Evolutionary conservation across 2,797 vertebrate species (phyloP), one percentile per base, ranked within the genome.

Genomic region (Crocidura indochinensis): DNA sequence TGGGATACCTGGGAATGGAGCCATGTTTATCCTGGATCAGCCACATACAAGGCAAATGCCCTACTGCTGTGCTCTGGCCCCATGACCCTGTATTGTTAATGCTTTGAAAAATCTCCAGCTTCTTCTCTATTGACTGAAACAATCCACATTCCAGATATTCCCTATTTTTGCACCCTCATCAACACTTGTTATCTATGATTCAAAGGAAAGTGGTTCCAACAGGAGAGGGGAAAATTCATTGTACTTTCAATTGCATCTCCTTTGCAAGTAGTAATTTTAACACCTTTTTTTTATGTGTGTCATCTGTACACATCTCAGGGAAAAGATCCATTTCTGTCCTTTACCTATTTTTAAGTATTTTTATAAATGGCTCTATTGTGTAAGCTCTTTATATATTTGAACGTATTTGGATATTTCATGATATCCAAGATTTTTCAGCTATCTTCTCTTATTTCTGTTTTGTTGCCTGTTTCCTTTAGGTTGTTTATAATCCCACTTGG

Each of bases 351-450:
- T 53, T 62, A 65, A 75, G 26, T 69, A 19, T 71, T 68, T 51
- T 82, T 31, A 72, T 53, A 38, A 38, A 47, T 46, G 46, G 1
- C 72, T 77, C 14, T 29, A 22, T 53, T 83, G 1, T 71, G 31
- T 46, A 8, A 51, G 60, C 75, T 68, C 27, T 80, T 76, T 47
- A 29, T 92, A 15, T 44, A 82, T 44, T 82, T 92, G 62, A 27
- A 8, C 38, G 29, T 75, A 71, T 51, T 53, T 38, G 38, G 82
- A 64, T 47, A 12, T 1, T 24, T 71, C 72, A 71, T 26, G 71
- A 22, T 60, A 72, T 65, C 49, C 4, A 62, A 4, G 49, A 73
- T 56, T 88, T 88, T 31, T 22, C 38, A 92, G 47, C 46, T 78
- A 56, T 31, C 29, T 47, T 31, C 27, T 78, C 15, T 38, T 8